Percentiles rank a stretch among this genome's conserved stretches.
These are phyloP conservation scores for Lamprotornis superbus DNA, from an alignment of 2,113 vertebrate species.

Conservation along the genomic window DNA sequence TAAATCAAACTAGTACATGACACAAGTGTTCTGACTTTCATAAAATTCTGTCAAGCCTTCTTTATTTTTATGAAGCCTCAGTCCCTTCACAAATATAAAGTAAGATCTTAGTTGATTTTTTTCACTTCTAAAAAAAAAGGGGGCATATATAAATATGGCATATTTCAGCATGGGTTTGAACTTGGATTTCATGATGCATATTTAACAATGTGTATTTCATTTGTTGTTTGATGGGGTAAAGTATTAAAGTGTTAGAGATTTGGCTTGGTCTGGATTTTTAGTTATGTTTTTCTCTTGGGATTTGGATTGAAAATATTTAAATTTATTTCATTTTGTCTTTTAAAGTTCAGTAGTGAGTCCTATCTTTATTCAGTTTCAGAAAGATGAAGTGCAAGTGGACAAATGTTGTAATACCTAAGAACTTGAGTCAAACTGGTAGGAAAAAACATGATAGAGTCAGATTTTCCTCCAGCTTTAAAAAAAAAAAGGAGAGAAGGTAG, in stretches of 20 bases:
- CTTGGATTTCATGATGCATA: not conserved
- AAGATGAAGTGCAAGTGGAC: not conserved
- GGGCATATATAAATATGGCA: not conserved
- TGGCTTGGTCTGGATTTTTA: not conserved
- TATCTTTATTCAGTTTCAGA: not conserved
- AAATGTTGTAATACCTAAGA: not conserved
- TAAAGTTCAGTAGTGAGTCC: not conserved
- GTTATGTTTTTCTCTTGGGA: not conserved
- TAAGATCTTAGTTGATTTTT: not conserved
- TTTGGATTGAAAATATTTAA: not conserved
- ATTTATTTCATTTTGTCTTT: not conserved
- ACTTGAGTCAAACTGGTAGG: not conserved
- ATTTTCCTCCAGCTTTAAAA: not conserved
- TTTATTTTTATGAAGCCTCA: not conserved
- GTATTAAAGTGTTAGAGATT: not conserved
- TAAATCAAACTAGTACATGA: not conserved
- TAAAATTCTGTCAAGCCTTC: not conserved
- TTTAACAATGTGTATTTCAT: accelerated
- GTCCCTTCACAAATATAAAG: not conserved
- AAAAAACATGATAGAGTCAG: not conserved
- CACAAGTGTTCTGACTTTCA: not conserved
- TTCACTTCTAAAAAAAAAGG: not conserved
- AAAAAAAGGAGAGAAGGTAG: not conserved
- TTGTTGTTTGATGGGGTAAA: not conserved
- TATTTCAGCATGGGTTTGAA: not conserved